Percentiles rank a stretch among this genome's conserved stretches.
Conservation (phyloP, 92 coral and sea anemone species). For the Siderastrea siderea region DNA sequence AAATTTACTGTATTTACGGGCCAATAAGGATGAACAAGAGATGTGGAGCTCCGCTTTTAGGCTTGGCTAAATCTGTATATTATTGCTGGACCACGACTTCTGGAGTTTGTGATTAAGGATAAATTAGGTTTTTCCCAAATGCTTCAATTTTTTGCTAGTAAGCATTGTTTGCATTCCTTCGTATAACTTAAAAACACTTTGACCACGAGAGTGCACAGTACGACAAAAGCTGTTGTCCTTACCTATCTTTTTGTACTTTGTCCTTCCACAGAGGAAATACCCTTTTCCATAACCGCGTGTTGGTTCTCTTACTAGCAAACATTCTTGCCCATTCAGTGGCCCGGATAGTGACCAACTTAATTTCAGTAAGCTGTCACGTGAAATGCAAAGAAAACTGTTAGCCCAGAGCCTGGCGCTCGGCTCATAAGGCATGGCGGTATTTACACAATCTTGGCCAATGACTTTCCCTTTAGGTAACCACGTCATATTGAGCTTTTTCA, state of each 20-base stretch:
- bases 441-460: slow-evolving; percentile 62
- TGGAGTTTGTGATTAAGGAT: no score
- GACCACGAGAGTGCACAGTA: background rate
- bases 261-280: slow-evolving; percentile 61
- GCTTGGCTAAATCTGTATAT: no score
- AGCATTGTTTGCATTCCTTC: background rate
- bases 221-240: background rate
- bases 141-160: no score
- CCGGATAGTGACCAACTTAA: slow-evolving; percentile 65
- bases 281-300: slow-evolving; percentile 18
- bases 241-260: slow-evolving; percentile 66
- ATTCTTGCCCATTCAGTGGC: slow-evolving; percentile 32
- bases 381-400: slow-evolving; percentile 79
- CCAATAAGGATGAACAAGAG: no score
- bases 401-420: slow-evolving; percentile 54
- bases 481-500: slow-evolving; percentile 56
- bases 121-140: no score
- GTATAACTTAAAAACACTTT: background rate
- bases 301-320: slow-evolving; percentile 67
- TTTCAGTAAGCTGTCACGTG: slow-evolving; percentile 63
- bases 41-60: no score
- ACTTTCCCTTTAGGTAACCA: slow-evolving; percentile 77
- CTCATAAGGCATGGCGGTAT: slow-evolving; percentile 54
- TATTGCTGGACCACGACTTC: no score
- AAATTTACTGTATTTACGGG: no score